These are phyloP conservation scores for Druceiella hillmani DNA, from an alignment of 2,888 invertebrate genomes.

Conservation along the genomic window DNA sequence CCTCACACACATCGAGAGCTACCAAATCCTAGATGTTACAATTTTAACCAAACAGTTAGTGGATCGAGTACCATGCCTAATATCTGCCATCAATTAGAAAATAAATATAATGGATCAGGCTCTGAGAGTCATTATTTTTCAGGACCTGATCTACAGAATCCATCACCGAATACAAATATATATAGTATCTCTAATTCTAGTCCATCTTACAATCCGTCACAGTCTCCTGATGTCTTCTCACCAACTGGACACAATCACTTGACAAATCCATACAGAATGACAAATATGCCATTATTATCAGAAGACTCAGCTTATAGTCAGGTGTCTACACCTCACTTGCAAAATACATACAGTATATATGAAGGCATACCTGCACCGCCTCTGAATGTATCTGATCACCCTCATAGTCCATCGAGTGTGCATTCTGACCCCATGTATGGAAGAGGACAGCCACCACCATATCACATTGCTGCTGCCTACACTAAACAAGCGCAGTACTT, in stretches of 20 bases:
- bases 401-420: conserved; percentile 40
- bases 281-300: conserved; percentile 44
- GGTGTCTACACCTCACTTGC: conserved; percentile 41
- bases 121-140: conserved; percentile 36
- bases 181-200: conserved; percentile 38
- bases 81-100: conserved; percentile 39
- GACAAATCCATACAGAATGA: conserved; percentile 48
- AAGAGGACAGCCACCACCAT: conserved; percentile 66
- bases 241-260: conserved; percentile 48
- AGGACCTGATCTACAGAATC: conserved; percentile 32
- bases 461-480: conserved; percentile 77
- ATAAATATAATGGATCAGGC: conserved; percentile 33
- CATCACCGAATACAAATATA: conserved; percentile 38
- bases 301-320: conserved; percentile 48
- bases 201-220: conserved; percentile 44
- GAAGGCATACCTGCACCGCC: conserved; percentile 40
- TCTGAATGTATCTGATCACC: conserved; percentile 38
- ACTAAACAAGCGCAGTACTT: conserved; percentile 73
- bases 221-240: conserved; percentile 45
- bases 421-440: conserved; percentile 34
- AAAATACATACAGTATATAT: conserved; percentile 48
- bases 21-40: conserved; percentile 39
- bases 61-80: conserved; percentile 49
- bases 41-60: conserved; percentile 42
- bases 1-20: conserved; percentile 37